phyloP scores from a whole-genome alignment of 2,113 vertebrate species.

The Numenius arquata region DNA sequence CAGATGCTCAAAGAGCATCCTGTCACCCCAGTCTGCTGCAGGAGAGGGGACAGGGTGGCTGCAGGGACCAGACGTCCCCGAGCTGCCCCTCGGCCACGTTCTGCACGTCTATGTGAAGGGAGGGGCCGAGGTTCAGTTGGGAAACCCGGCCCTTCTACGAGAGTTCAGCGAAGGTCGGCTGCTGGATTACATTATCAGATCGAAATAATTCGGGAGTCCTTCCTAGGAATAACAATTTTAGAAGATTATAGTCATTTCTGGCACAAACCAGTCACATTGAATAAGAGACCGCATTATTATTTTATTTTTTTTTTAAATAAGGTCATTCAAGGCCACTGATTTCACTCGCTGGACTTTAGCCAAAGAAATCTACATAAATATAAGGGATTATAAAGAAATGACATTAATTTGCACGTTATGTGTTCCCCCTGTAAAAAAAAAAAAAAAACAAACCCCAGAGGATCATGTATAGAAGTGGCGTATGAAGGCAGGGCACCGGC shows the following conservation, averaged over 20 bases:
- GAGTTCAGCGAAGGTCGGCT: neutral
- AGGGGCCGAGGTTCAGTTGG: neutral
- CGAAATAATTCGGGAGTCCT: neutral
- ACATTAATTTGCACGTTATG: neutral
- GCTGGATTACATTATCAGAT: neutral
- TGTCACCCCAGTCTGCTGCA: neutral
- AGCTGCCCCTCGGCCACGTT: neutral
- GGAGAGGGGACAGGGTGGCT: neutral
- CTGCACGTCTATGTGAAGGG: neutral
- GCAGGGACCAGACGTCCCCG: neutral
- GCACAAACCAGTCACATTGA: neutral
- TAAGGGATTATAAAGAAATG: neutral
- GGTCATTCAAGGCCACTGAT: neutral
- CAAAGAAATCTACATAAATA: neutral
- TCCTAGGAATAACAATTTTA: neutral
- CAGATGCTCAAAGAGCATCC: neutral
- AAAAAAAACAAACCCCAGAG: too few relatives aligned
- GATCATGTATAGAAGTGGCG: neutral
- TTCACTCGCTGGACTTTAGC: neutral
- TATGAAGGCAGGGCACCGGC: neutral
- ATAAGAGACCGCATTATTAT: neutral
- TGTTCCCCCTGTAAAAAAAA: neutral
- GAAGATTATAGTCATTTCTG: neutral
- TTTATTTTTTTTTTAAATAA: neutral
- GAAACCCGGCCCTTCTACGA: neutral